These are phyloP conservation scores for Oedothorax gibbosus DNA, from an alignment of 1,140 invertebrate species.

Conservation along the genomic window DNA sequence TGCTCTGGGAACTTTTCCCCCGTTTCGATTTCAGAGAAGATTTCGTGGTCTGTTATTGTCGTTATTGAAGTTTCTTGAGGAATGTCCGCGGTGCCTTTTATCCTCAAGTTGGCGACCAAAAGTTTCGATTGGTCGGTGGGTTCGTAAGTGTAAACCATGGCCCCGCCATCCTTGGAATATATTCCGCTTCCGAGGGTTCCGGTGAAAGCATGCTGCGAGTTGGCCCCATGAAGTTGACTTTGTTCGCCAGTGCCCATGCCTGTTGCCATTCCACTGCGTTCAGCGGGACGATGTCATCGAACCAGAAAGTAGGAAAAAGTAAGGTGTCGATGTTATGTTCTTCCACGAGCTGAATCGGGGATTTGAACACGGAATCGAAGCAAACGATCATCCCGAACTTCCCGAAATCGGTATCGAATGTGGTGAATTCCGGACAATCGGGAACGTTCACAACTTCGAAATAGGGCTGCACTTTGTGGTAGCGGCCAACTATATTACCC, in stretches of 20 bases:
- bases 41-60: background rate
- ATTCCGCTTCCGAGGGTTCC: conserved; percentile 63
- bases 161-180: conserved; percentile 33
- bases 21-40: conserved; percentile 6
- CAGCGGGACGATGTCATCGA: conserved; percentile 78
- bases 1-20: conserved; percentile 31
- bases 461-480: conserved; percentile 83
- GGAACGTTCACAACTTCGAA: conserved; percentile 73
- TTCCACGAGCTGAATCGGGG: conserved; percentile 65
- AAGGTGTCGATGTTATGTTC: conserved; percentile 76
- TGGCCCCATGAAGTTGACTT: conserved; percentile 75
- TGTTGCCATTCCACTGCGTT: conserved; percentile 71
- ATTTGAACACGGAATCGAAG: conserved; percentile 75
- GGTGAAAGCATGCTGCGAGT: conserved; percentile 70
- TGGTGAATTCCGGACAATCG: conserved; percentile 69
- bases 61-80: background rate
- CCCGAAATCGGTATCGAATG: conserved; percentile 72
- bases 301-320: conserved; percentile 80
- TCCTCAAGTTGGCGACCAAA: conserved; percentile 26
- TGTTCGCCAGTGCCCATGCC: conserved; percentile 72
- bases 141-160: conserved; percentile 43
- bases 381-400: conserved; percentile 81
- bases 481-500: conserved; percentile 75
- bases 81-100: background rate
- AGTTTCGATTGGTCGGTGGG: conserved; percentile 44